These are phyloP conservation scores for Boloria selene DNA, from an alignment of 2,888 invertebrate species.

Conservation along the genomic window DNA sequence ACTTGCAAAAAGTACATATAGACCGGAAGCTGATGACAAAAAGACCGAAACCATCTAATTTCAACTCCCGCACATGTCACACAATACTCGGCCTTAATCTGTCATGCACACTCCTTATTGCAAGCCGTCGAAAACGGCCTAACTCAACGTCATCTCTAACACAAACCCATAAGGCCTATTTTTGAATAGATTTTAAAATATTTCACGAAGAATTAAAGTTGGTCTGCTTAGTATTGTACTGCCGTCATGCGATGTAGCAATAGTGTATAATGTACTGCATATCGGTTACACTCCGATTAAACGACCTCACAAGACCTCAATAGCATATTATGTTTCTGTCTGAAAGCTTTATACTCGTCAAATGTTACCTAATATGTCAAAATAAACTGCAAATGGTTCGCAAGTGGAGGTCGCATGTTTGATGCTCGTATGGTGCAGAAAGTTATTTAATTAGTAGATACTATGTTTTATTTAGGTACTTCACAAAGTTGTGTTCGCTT, in stretches of 20 bases:
- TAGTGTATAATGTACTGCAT: conserved; percentile 38
- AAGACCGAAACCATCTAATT: conserved; percentile 40
- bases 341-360: conserved; percentile 7
- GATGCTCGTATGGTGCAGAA: no score
- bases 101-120: conserved; percentile 46
- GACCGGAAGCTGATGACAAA: conserved; percentile 35
- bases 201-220: conserved; percentile 18
- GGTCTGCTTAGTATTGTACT: conserved; percentile 45
- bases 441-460: no score
- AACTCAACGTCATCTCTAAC: conserved; percentile 19
- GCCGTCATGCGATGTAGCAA: conserved; percentile 49
- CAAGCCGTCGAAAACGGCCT: conserved; percentile 19
- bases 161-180: conserved; percentile 28
- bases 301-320: conserved; percentile 32
- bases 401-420: no score
- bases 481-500: no score
- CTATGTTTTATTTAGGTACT: no score
- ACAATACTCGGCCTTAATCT: conserved; percentile 44
- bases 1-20: conserved; percentile 12
- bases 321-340: conserved; percentile 27
- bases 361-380: conserved; percentile 3
- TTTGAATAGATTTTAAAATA: conserved; percentile 12
- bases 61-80: conserved; percentile 35
- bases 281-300: conserved; percentile 39
- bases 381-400: no score